Evolutionary conservation across 1,140 invertebrate genomes (phyloP).

Genomic region (Dysdera silvatica): DNA sequence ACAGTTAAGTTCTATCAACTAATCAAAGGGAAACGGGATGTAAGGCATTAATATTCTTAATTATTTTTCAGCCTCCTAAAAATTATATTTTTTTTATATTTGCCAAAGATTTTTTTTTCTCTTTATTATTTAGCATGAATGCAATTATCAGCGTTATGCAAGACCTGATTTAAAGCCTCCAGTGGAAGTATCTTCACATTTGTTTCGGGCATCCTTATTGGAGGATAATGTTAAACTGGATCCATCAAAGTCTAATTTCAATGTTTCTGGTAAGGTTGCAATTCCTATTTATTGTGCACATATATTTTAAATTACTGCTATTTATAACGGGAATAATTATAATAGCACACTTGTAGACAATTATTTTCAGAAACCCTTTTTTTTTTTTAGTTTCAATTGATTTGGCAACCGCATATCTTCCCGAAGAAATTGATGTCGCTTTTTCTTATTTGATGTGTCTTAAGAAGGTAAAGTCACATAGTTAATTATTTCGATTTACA

Average conservation of each 20-base stretch:
- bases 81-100: too few relatives aligned
- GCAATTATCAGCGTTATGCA: constrained; percentile 21
- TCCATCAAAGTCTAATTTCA: neutral
- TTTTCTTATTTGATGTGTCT: constrained; percentile 41
- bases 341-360: too few relatives aligned
- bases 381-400: constrained; percentile 40
- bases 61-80: too few relatives aligned
- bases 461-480: constrained; percentile 19
- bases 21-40: too few relatives aligned
- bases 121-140: constrained; percentile 15
- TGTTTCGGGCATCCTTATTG: constrained; percentile 20
- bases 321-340: too few relatives aligned
- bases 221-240: constrained; percentile 18
- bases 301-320: too few relatives aligned
- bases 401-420: constrained; percentile 36
- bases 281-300: too few relatives aligned
- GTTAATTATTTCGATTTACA: neutral
- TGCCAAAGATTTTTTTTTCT: neutral
- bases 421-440: constrained; percentile 40
- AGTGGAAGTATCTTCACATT: constrained; percentile 5
- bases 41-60: too few relatives aligned
- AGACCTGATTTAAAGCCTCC: constrained; percentile 12
- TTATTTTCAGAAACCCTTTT: neutral
- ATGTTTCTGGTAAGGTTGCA: constrained; percentile 2
- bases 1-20: too few relatives aligned